Evolutionary conservation across 2,888 invertebrate genomes (phyloP), one percentile per base, ranked within the genome.

Genomic region (Boloria selene): DNA sequence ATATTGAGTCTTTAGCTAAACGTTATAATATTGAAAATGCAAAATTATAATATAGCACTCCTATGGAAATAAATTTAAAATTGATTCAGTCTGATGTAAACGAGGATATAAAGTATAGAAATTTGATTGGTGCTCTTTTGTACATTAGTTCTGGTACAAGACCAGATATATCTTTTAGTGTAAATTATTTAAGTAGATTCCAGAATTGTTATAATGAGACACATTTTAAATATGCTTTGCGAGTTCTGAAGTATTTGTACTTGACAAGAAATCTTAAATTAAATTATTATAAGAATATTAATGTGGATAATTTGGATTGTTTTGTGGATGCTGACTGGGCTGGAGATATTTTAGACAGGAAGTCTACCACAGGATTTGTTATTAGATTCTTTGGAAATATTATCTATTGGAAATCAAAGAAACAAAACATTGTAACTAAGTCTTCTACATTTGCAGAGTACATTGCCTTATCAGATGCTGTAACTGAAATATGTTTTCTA

Each of bases 241-340:
- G 71, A 67, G 47, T 74, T 6, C 64, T 74, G 49, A 74, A 74
- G 60, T 73, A 76, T 72, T 60, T 74, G 68, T 74, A 68, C 67
- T 53, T 54, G 13, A 74, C 73, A 44, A 73, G 67, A 52, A 53
- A 67, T 66, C 22, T 69, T 14, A 70, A 71, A 13, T 70, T 75
- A 69, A 74, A 50, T 13, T 75, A 74, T 22, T 70, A 61, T 70
- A 42, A 72, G 17, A 75, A 72, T 70, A 7, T 17, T 10, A 60
- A 74, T 60, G 52, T 67, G 71, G 69, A 75, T 38, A 61, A 68
- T 47, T 54, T 75, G 38, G 74, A 73, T 69, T 74, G 72, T 73
- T 75, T 72, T 64, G 80, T 78, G 7, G 82, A 82, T 70, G 73
- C 83, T 17, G 81, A 81, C 62, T 81, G 76, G 72, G 82, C 80